Base-by-base conservation (phyloP, 2,797 vertebrate genomes). In the Rhincodon typus region DNA sequence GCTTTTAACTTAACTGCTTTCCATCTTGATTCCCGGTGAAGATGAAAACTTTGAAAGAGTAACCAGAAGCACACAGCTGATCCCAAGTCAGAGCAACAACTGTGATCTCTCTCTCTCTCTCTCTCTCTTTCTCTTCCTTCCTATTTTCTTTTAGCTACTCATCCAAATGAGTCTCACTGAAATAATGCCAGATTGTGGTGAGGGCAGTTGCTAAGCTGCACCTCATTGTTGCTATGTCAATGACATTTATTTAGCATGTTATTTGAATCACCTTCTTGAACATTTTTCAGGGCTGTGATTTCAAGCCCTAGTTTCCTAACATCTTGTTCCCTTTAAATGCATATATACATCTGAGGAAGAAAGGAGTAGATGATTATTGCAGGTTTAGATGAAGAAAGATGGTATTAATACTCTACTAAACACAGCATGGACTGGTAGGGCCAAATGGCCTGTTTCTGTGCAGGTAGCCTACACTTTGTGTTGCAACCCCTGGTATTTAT, bases 141-240 rank as follows among this genome's bases (percentile, higher is more conserved):
- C 8, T 62, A 50, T 62, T 62, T 62, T 62, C 57, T 62, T 62
- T 84, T 17, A 7, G 79, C 23, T 91, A 57, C 19, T n/a, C 53
- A n/a, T 91, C 88, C 57, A 66, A 91, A 62, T 62, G 17, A 91
- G 6, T 38, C 17, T 42, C 15, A 13, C 13, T 90, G 19, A 67
- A 3, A 21, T 67, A 4, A 19, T 93, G 88, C 88, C 57, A 91
- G 88, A 7, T 34, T 17, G 7, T 67, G 53, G 62, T 34, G 86
- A 90, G 30, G 87, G 38, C 34, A 42, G 90, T 93, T 93, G 34
- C 90, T 93, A n/a, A 66, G 90, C 38, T 93, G 88, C 15, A n/a
- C 17, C 34, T 38, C 62, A n/a, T 27, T 38, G 88, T 91, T 91
- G 88, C 57, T 67, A 38, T 91, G 88, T 38, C 21, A n/a, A 38